Conservation (phyloP, 92 coral and sea anemone species). For the Epizoanthus rinbou region DNA sequence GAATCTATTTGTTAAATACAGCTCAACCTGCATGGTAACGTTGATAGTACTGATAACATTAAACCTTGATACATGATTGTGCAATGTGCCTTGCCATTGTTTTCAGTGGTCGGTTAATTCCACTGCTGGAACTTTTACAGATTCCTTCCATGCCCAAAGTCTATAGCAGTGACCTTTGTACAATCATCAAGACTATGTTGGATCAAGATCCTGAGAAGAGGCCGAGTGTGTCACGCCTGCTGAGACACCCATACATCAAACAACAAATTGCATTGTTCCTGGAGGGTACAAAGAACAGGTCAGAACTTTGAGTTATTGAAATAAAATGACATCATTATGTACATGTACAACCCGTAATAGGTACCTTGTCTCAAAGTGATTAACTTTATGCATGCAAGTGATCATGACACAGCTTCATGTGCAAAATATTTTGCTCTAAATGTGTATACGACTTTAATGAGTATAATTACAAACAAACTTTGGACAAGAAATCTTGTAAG, state of each 20-base stretch:
- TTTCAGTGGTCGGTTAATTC: neutral
- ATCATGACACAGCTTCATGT: no score
- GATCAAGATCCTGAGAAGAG: slow-evolving; percentile 93
- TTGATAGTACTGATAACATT: no score
- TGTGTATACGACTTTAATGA: no score
- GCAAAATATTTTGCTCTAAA: no score
- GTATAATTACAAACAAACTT: no score
- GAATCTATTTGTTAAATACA: no score
- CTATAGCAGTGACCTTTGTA: slow-evolving; percentile 88
- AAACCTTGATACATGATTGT: no score
- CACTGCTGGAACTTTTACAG: slow-evolving; percentile 47
- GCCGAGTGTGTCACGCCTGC: slow-evolving; percentile 90
- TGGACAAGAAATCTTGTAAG: no score
- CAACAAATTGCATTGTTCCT: slow-evolving; percentile 93
- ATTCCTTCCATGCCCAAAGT: slow-evolving; percentile 87
- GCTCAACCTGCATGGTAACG: no score
- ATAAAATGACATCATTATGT: neutral
- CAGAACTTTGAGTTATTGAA: neutral
- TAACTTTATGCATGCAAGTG: neutral
- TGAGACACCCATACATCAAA: slow-evolving; percentile 91
- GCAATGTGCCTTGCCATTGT: neutral
- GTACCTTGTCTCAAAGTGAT: neutral
- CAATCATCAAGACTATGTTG: slow-evolving; percentile 87
- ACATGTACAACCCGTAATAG: neutral
- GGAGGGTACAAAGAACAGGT: slow-evolving; percentile 98